Evolutionary conservation across 2,113 vertebrate species (phyloP).

Genomic region (Pyrgilauda ruficollis): DNA sequence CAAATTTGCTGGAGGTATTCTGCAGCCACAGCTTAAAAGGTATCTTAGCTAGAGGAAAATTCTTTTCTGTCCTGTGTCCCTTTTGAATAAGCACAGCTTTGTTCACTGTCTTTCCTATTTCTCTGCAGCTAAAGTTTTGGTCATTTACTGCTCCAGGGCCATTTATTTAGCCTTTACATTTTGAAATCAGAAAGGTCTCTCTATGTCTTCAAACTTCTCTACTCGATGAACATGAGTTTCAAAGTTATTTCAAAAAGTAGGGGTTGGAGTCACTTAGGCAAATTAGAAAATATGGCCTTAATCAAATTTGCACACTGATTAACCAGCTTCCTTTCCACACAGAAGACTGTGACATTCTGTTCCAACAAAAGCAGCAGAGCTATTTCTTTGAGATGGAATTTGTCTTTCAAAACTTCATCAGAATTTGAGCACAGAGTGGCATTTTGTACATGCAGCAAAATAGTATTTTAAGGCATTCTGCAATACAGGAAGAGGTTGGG

Average conservation of each 20-base stretch:
- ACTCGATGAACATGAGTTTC: neutral
- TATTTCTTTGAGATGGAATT: neutral
- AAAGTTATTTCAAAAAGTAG: neutral
- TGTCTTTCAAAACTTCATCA: neutral
- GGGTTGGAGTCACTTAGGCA: neutral
- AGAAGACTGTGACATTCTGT: neutral
- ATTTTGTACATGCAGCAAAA: neutral
- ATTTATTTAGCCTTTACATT: neutral
- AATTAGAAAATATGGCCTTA: neutral
- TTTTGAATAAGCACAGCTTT: neutral
- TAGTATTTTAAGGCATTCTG: neutral
- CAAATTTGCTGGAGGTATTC: neutral
- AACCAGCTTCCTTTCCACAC: neutral
- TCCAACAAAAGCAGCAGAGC: neutral
- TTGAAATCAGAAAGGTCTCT: neutral
- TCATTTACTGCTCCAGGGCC: neutral
- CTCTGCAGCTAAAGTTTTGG: neutral
- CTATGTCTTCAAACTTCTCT: neutral
- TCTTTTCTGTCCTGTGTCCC: neutral
- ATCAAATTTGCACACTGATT: neutral
- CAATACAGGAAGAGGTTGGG: neutral
- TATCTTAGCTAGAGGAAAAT: neutral
- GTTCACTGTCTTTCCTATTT: neutral
- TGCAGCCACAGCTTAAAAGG: neutral
- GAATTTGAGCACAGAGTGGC: neutral